These are phyloP conservation scores for Melanargia galathea DNA, from an alignment of 2,888 invertebrate species.

Conservation along the genomic window DNA sequence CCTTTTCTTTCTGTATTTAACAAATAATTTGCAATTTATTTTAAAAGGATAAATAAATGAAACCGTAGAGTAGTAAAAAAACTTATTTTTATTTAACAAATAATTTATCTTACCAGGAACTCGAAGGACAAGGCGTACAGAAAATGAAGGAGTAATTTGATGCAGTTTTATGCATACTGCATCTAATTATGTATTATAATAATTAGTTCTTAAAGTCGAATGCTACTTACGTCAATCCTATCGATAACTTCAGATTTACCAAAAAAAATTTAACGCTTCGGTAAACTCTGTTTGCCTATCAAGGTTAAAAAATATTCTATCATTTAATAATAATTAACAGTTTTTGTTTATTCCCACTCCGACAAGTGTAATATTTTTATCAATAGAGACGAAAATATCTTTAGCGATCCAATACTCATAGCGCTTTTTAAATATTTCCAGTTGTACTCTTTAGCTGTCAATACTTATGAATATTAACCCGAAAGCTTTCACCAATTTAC, in stretches of 20 bases:
- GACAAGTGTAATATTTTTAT: conserved; percentile 22
- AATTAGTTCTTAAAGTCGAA: not conserved
- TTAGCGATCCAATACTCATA: conserved; percentile 22
- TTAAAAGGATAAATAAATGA: no score
- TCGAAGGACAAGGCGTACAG: conserved; percentile 71
- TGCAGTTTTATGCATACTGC: conserved; percentile 57
- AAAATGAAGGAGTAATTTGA: conserved; percentile 56
- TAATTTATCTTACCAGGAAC: conserved; percentile 72
- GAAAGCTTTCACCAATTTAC: not conserved
- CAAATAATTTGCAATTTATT: no score
- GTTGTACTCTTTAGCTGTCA: conserved; percentile 14
- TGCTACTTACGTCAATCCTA: not conserved
- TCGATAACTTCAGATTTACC: not conserved
- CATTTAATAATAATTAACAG: conserved; percentile 12
- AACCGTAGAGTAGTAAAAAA: no score
- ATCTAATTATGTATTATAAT: not conserved
- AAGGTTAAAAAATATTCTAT: not conserved
- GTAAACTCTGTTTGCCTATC: not conserved
- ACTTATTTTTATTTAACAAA: no score
- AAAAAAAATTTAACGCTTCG: not conserved
- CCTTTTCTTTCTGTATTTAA: no score
- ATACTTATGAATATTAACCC: not conserved
- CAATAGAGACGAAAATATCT: conserved; percentile 20
- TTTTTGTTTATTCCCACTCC: not conserved
- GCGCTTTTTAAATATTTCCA: conserved; percentile 16